Conservation (phyloP, 2,888 invertebrate genomes). For the Apamea crenata region DNA sequence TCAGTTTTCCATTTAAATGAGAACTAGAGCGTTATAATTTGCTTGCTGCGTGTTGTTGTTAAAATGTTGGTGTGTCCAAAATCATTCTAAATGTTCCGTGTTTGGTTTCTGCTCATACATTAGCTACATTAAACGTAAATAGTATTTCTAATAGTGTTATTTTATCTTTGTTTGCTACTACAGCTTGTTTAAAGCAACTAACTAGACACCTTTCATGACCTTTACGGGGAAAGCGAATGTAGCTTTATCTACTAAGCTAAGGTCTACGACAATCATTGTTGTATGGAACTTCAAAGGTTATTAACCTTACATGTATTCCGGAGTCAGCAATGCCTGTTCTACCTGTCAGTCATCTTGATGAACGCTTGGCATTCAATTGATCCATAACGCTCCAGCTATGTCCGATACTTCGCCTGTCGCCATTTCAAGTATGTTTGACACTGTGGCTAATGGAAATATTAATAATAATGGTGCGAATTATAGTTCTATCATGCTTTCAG, state of each 20-base stretch:
- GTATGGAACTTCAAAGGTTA: conserved; percentile 15
- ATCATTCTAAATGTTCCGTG: background rate
- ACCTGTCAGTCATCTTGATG: conserved; percentile 56
- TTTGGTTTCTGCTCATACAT: conserved; percentile 4
- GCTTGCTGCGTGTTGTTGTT: conserved; percentile 27
- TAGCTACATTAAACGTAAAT: background rate
- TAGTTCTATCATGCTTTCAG: background rate
- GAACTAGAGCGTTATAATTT: conserved; percentile 48
- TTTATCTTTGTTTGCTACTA: conserved; percentile 8
- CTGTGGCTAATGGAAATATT: conserved; percentile 21
- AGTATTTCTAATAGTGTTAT: background rate
- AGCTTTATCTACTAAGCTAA: conserved; percentile 12
- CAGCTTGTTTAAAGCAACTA: conserved; percentile 2
- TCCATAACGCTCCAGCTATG: conserved; percentile 41
- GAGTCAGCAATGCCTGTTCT: conserved; percentile 27
- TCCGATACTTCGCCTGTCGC: conserved; percentile 18
- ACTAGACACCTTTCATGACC: background rate
- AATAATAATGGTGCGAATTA: conserved; percentile 1
- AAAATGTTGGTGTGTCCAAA: conserved; percentile 2
- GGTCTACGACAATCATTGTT: conserved; percentile 17
- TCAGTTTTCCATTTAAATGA: conserved; percentile 54
- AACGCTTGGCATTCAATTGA: conserved; percentile 59
- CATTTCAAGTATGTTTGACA: conserved; percentile 26
- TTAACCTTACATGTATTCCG: conserved; percentile 40
- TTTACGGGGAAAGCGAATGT: conserved; percentile 3